These are phyloP conservation scores for Selene dorsalis DNA, from an alignment of 2,797 vertebrate species.

Conservation along the genomic window DNA sequence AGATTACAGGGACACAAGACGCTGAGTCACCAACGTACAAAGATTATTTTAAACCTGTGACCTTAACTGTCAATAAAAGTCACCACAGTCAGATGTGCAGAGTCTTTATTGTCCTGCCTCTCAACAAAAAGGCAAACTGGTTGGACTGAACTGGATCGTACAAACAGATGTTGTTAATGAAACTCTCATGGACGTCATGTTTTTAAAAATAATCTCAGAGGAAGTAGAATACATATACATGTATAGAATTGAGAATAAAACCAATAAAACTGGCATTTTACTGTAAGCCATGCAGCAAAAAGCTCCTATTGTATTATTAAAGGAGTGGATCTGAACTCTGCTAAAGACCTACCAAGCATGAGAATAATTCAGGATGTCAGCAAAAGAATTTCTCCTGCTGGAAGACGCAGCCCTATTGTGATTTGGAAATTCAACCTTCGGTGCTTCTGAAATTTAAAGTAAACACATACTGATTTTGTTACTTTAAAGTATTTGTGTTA, in stretches of 20 bases:
- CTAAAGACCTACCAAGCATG: constrained; percentile 10
- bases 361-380: constrained; percentile 42
- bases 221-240: not conserved
- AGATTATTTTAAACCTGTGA: constrained; percentile 1
- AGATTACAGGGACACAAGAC: too few relatives aligned
- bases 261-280: constrained; percentile 18
- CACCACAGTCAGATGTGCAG: not conserved
- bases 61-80: not conserved
- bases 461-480: not conserved
- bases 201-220: constrained; percentile 22
- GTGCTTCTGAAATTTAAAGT: constrained; percentile 2
- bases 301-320: not conserved
- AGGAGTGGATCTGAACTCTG: constrained; percentile 20
- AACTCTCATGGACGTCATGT: not conserved
- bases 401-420: constrained; percentile 18
- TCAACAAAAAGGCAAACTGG: not conserved
- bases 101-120: not conserved
- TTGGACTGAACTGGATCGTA: not conserved
- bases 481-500: constrained; percentile 1
- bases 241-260: constrained; percentile 20
- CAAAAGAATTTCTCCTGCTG: constrained; percentile 18
- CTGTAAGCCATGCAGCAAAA: not conserved
- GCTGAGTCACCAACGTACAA: not conserved
- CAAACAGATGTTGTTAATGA: not conserved
- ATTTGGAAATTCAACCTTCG: constrained; percentile 23